Percentiles rank a stretch among this genome's conserved stretches.
Evolutionary conservation across 2,113 vertebrate species (phyloP).

Genomic region (Progne subis): DNA sequence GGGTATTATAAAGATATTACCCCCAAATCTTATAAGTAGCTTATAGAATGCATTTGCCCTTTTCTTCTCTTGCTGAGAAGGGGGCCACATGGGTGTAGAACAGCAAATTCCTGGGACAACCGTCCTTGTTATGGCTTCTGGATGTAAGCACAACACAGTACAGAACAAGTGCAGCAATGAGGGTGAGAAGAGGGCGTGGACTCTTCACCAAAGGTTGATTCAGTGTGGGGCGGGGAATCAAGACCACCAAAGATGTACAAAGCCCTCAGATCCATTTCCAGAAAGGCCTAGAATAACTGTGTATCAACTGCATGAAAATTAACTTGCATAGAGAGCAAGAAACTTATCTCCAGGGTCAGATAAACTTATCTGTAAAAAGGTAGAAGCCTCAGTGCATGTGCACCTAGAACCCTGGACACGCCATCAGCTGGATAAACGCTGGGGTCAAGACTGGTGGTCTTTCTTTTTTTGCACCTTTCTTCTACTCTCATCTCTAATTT

Average conservation of each 20-base stretch:
- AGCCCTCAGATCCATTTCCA: background rate
- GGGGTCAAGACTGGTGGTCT: background rate
- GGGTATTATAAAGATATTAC: background rate
- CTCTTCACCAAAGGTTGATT: background rate
- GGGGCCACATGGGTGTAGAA: background rate
- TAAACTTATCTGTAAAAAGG: background rate
- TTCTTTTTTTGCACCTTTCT: background rate
- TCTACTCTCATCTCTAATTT: background rate
- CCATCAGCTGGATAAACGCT: background rate
- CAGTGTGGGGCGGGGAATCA: background rate
- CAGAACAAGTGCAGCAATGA: background rate
- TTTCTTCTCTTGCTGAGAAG: background rate
- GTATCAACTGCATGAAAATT: background rate
- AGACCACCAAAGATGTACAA: background rate
- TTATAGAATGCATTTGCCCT: background rate
- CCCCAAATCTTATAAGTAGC: background rate
- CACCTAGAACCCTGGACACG: background rate
- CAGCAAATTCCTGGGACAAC: background rate
- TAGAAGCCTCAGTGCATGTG: background rate
- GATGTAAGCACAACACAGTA: background rate
- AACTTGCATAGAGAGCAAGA: background rate
- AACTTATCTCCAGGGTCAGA: background rate
- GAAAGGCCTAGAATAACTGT: background rate
- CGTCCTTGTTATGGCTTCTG: background rate
- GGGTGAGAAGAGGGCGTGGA: background rate